Evolutionary conservation across 1,140 invertebrate genomes (phyloP).

Genomic region (Piezodorus guildinii): DNA sequence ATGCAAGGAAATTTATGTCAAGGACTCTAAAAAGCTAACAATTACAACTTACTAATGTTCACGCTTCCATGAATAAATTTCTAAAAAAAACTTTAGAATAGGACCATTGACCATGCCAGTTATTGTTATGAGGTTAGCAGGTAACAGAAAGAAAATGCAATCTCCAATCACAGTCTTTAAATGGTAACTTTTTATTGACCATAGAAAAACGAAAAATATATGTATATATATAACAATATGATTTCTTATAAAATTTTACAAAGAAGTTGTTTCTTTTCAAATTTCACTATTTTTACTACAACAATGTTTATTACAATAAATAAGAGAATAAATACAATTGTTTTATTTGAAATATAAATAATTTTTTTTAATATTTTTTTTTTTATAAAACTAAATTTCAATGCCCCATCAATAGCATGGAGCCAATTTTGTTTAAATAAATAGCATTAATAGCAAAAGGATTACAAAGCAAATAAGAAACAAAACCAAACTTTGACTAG

Average conservation of each 20-base stretch:
- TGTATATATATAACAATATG: constrained; percentile 20
- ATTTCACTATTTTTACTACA: background rate
- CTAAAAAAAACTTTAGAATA: too few relatives aligned
- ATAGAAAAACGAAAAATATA: constrained; percentile 27
- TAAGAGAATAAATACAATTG: constrained; percentile 6
- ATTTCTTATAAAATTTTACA: constrained; percentile 18
- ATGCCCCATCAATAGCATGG: background rate
- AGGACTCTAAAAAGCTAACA: too few relatives aligned
- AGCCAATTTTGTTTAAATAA: background rate
- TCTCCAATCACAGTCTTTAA: constrained; percentile 24
- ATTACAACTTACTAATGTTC: background rate
- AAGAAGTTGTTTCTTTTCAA: constrained; percentile 7
- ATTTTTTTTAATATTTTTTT: background rate
- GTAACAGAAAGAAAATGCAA: constrained; percentile 21
- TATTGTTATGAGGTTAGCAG: constrained; percentile 20
- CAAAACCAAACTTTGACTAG: constrained; percentile 10
- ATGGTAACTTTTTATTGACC: constrained; percentile 29
- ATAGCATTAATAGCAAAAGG: constrained; percentile 12
- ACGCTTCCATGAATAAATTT: too few relatives aligned
- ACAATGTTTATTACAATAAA: background rate
- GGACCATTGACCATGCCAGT: constrained; percentile 22
- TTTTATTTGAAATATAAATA: background rate
- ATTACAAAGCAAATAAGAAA: constrained; percentile 13
- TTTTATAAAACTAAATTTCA: background rate
- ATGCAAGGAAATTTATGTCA: too few relatives aligned